phyloP scores from a whole-genome alignment of 2,113 vertebrate genomes.

The Callocephalon fimbriatum region DNA sequence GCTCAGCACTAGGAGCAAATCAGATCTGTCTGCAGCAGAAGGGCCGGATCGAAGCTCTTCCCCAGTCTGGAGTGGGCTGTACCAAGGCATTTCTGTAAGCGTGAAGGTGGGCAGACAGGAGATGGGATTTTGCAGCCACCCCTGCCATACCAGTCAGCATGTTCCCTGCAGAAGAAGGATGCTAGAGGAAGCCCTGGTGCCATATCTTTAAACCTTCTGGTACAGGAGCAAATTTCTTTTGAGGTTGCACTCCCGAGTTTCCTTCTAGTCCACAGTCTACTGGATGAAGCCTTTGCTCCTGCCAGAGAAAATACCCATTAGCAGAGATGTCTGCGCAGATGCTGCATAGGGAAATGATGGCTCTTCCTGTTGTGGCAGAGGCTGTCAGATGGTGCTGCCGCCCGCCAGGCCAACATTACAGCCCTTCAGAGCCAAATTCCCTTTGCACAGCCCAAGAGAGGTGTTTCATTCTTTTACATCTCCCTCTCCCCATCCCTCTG shows the following conservation, averaged over 20 bases:
- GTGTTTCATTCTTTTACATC: not conserved
- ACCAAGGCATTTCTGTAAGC: not conserved
- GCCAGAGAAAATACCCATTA: not conserved
- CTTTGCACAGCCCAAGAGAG: not conserved
- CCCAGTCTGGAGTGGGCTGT: not conserved
- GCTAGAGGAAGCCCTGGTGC: not conserved
- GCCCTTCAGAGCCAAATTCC: not conserved
- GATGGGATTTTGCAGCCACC: constrained; percentile 12
- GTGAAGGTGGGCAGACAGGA: not conserved
- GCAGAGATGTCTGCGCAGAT: not conserved
- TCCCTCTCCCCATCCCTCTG: not conserved
- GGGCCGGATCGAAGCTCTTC: not conserved
- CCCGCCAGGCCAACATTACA: not conserved
- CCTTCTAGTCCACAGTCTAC: not conserved
- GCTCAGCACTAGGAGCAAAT: not conserved
- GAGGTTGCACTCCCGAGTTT: not conserved
- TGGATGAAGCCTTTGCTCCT: not conserved
- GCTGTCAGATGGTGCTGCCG: not conserved
- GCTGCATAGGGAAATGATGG: accelerated
- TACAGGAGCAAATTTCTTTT: not conserved
- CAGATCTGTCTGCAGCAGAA: constrained; percentile 18
- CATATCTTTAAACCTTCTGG: not conserved
- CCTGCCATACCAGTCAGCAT: not conserved
- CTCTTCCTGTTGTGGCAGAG: not conserved
- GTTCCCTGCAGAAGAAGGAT: not conserved